Base-by-base conservation (phyloP, 2,888 invertebrate species). In the Drosophila robusta region DNA sequence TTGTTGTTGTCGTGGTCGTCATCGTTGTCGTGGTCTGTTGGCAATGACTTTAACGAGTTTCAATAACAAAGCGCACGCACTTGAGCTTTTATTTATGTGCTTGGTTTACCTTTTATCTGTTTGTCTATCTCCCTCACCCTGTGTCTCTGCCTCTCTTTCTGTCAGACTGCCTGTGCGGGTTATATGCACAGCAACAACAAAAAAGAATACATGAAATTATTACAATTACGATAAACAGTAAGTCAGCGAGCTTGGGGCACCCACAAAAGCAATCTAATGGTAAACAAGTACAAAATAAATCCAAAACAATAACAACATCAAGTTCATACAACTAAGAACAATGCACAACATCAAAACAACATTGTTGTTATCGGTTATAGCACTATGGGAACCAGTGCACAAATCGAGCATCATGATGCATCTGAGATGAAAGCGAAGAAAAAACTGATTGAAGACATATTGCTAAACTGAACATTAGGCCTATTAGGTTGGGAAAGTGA, bases 41-140 rank as follows among this genome's bases (percentile, higher is more conserved):
- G 75, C 78, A 68, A 78, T 82, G 74, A 87, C 86, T 85, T 80
- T 78, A 88, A 85, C 78, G 78, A 87, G 84, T 84, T 87, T 84
- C 84, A 89, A 87, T 84, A 84, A 84, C 89, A 84, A 84, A 89
- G 80, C 84, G 84, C 87, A 84, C 84, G 84, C 84, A 84, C 84
- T 84, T 89, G 64, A 78, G 58, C 76, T 77, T 87, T 83, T 88
- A 80, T 83, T 82, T 86, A 86, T 86, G 75, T 80, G 71, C 66
- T 69, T 69, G 60, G 54, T 55, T 70, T 69, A 36, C 60, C 58
- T 79, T 70, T 66, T 63, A 77, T 77, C 67, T 71, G 71, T 71
- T 50, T 70, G 46, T 49, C 71, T 50, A 29, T 36, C 18, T 7
- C 26, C 9, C 29, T 36, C 16, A 6, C 16, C 9, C 22, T 32